Base-by-base conservation (phyloP, 2,113 vertebrate species). In the Triplophysa rosa region DNA sequence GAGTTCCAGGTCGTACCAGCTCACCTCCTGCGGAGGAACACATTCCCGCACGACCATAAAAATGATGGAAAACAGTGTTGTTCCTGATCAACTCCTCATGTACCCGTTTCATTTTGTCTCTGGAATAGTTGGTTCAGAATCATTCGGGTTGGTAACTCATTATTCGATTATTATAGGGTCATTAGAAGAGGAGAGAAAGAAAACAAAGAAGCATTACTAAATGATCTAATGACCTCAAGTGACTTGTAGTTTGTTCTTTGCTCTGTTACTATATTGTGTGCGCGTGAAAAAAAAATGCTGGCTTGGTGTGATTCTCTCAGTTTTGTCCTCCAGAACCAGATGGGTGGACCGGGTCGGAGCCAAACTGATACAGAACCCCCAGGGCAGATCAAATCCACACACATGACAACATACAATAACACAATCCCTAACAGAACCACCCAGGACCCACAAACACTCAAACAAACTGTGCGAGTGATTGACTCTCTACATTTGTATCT, bases 291-390 rank as follows among this genome's bases (percentile, higher is more conserved):
- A 65, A 80, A 71, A 80, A 73, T 84, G 78, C 82, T 80, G 74
- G 72, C 80, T 67, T 21, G 72, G 65, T 23, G 71, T 81, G 63
- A 62, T 76, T 56, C 26, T 77, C 73, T 82, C 67, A 63, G 73
- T 83, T 54, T 68, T 71, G 68, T 65, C 49, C 65, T 80, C 76
- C 66, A 80, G 78, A 80, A 80, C 78, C 82, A 83, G 82, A 83
- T 83, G 82, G 82, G 70, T 74, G n/a, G 29, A 83, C 40, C 68
- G 73, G 78, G 66, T 62, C 45, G 1, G 65, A 80, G 79, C 78
- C 67, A 62, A 64, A 72, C 65, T 68, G 74, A 67, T 79, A 75
- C 79, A 80, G 82, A 80, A 72, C 78, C 78, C 82, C 82, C 26
- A 47, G 79, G 82, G 78, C 52, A 67, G 72, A 83, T 71, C 78